Percentiles rank a stretch among this genome's conserved stretches.
Evolutionary conservation across 2,797 vertebrate species (phyloP).

Genomic region (Ptychobarbus kaznakovi): DNA sequence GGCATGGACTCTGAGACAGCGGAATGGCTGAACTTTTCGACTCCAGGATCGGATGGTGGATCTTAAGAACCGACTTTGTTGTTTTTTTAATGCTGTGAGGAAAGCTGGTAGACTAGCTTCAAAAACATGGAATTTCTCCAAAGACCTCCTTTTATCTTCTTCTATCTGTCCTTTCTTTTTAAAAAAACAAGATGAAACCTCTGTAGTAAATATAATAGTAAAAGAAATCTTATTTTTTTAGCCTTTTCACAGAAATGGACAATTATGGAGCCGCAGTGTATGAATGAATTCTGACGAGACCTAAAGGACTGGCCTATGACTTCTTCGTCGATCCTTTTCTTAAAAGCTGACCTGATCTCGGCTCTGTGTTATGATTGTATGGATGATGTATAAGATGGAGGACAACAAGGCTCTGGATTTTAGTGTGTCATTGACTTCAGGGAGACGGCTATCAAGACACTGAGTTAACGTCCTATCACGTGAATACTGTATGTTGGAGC

Average conservation of each 20-base stretch:
- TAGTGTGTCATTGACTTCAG: conserved; percentile 56
- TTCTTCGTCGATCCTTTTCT: conserved; percentile 50
- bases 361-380: conserved; percentile 52
- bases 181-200: conserved; percentile 76
- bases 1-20: conserved; percentile 2
- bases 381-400: conserved; percentile 56
- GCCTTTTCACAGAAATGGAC: conserved; percentile 70
- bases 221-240: conserved; percentile 76
- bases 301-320: conserved; percentile 52
- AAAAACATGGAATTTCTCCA: conserved; percentile 79
- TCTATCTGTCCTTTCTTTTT: conserved; percentile 63
- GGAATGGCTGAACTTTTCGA: neutral
- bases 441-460: conserved; percentile 59
- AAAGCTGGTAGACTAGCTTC: conserved; percentile 76
- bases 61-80: conserved; percentile 61
- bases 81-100: conserved; percentile 76
- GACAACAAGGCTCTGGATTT: conserved; percentile 58
- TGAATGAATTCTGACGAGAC: conserved; percentile 71
- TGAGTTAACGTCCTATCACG: conserved; percentile 65
- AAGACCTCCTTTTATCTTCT: conserved; percentile 75
- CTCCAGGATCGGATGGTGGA: conserved; percentile 34
- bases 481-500: conserved; percentile 74
- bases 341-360: conserved; percentile 53
- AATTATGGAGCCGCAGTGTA: conserved; percentile 56
- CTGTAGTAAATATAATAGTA: conserved; percentile 79